These are phyloP conservation scores for Porites lutea DNA, from an alignment of 64 coral and sea anemone genomes.

Conservation along the genomic window DNA sequence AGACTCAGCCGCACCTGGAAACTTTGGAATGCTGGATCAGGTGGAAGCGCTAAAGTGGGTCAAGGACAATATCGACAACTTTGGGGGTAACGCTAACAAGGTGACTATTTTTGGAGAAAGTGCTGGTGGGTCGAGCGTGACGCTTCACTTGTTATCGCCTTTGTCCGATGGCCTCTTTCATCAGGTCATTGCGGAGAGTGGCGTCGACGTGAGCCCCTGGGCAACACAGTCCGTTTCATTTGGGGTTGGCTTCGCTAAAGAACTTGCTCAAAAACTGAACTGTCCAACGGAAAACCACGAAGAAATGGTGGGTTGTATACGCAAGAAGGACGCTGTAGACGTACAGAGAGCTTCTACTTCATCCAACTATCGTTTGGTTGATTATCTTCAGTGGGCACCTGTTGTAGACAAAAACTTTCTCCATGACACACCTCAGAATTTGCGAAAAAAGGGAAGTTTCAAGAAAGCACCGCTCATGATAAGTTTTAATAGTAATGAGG, in stretches of 20 bases:
- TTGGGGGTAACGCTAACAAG: neutral
- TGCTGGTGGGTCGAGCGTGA: constrained; percentile 14
- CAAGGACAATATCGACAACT: neutral
- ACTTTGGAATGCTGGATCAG: constrained; percentile 58
- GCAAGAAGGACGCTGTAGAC: neutral
- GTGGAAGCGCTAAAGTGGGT: constrained; percentile 1
- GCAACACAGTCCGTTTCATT: neutral
- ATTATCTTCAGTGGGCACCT: neutral
- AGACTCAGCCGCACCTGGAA: neutral
- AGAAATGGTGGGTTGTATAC: neutral
- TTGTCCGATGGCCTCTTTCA: constrained; percentile 35
- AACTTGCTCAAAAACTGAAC: constrained; percentile 1
- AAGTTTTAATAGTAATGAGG: constrained; percentile 11
- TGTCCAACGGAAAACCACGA: neutral
- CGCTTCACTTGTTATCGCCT: constrained; percentile 21
- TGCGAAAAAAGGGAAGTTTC: neutral
- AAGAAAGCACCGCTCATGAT: neutral
- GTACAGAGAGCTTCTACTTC: neutral
- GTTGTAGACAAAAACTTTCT: constrained; percentile 19
- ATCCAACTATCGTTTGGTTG: neutral
- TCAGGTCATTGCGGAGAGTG: constrained; percentile 35
- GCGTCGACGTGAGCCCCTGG: constrained; percentile 19
- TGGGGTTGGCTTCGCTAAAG: neutral
- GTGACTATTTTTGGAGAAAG: constrained; percentile 43
- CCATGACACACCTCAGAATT: neutral